Percentiles rank a stretch among this genome's conserved stretches.
Evolutionary conservation across 2,888 invertebrate genomes (phyloP).

Genomic region (Pollenia griseotomentosa): DNA sequence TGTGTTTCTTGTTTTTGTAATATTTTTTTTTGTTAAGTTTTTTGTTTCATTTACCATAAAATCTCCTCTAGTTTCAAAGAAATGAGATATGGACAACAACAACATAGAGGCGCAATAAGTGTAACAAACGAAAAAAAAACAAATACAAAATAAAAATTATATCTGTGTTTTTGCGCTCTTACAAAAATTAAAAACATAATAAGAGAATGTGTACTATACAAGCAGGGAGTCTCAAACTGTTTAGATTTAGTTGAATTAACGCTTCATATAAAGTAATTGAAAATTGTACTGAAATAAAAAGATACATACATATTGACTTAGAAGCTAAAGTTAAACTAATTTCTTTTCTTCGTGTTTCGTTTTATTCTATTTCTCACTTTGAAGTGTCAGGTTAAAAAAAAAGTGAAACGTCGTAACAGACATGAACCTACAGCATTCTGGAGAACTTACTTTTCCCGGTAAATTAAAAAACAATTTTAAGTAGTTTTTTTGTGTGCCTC

Average conservation of each 20-base stretch:
- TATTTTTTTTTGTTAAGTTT: conserved; percentile 7
- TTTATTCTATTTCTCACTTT: too few species aligned
- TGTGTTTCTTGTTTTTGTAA: conserved; percentile 46
- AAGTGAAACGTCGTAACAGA: too few species aligned
- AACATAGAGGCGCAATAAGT: conserved; percentile 60
- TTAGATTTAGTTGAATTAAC: neutral
- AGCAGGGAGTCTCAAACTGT: conserved; percentile 42
- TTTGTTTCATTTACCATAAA: conserved; percentile 55
- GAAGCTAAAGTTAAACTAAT: too few species aligned
- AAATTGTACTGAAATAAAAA: too few species aligned
- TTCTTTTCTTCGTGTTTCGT: too few species aligned
- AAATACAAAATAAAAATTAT: conserved; percentile 45
- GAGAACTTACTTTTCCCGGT: too few species aligned
- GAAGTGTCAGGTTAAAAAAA: too few species aligned
- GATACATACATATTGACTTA: too few species aligned
- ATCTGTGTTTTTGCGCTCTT: conserved; percentile 28
- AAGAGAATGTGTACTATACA: conserved; percentile 67
- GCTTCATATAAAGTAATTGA: too few species aligned
- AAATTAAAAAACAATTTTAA: too few species aligned
- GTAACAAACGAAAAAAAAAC: conserved; percentile 58
- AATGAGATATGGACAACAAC: conserved; percentile 26
- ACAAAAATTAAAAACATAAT: conserved; percentile 55
- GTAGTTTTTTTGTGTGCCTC: too few species aligned
- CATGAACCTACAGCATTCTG: too few species aligned
- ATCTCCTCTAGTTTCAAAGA: conserved; percentile 63